These are phyloP conservation scores for Aldabrachelys gigantea DNA, from an alignment of 2,113 vertebrate species.

Conservation along the genomic window DNA sequence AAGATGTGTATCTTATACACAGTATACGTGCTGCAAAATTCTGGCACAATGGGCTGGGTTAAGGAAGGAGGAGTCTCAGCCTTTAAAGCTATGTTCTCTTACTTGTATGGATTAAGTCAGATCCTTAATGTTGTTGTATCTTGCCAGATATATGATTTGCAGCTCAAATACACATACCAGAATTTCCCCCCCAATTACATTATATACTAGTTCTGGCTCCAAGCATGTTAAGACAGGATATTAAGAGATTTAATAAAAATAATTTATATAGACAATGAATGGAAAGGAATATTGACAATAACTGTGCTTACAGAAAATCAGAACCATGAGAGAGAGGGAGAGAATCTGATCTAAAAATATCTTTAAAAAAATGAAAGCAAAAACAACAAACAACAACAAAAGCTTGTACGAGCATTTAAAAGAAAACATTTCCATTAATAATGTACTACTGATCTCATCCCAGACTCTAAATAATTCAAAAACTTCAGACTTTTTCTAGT, in stretches of 20 bases:
- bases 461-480: not conserved
- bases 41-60: constrained; percentile 16
- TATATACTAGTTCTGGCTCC: not conserved
- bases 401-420: not conserved
- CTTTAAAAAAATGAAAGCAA: not conserved
- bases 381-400: no score
- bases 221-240: not conserved
- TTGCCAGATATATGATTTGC: not conserved
- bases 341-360: not conserved
- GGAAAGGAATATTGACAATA: not conserved
- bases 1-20: not conserved
- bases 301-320: not conserved
- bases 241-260: not conserved
- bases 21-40: constrained; percentile 33
- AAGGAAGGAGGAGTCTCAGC: constrained; percentile 36
- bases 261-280: not conserved
- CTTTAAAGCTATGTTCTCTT: constrained; percentile 59
- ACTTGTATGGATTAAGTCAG: constrained; percentile 45
- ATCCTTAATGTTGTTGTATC: not conserved
- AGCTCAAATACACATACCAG: not conserved
- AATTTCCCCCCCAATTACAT: not conserved
- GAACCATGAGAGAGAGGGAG: not conserved
- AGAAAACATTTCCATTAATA: not conserved
- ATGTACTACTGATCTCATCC: not conserved
- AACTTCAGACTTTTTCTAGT: not conserved